phyloP scores from a whole-genome alignment of 2,888 invertebrate genomes.

The Caenorhabditis becei region DNA sequence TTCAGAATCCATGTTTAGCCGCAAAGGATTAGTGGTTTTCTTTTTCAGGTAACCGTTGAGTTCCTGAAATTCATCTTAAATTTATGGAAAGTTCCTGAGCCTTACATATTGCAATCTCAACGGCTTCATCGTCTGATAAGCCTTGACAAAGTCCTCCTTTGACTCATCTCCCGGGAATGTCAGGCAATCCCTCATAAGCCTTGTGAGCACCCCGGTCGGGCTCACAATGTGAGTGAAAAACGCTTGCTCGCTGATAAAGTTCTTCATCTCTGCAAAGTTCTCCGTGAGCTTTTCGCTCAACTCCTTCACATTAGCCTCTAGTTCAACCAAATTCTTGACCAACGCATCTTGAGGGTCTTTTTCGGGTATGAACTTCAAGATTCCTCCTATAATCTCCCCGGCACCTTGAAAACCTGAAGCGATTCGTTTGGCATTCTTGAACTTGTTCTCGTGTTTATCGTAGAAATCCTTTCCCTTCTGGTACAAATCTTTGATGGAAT shows the following conservation, averaged over 20 bases:
- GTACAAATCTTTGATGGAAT: no score
- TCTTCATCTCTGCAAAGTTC: conserved; percentile 6
- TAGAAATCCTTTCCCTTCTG: no score
- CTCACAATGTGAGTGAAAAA: conserved; percentile 4
- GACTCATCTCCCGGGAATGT: background rate
- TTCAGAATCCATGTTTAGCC: background rate
- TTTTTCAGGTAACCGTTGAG: background rate
- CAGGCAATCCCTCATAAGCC: conserved; percentile 15
- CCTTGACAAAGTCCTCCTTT: background rate
- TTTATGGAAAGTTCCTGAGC: background rate
- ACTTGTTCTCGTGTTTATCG: no score
- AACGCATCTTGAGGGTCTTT: background rate
- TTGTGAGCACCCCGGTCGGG: conserved; percentile 4
- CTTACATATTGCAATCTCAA: conserved; percentile 7
- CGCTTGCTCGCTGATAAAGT: background rate
- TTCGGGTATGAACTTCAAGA: background rate
- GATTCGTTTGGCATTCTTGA: no score
- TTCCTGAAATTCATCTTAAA: background rate
- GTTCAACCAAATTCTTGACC: background rate
- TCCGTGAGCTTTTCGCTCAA: background rate
- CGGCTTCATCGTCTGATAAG: background rate
- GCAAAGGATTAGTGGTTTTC: background rate
- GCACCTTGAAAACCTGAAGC: conserved; percentile 3
- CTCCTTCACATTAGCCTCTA: background rate
- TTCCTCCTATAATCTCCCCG: background rate